Evolutionary conservation across 2,113 vertebrate genomes (phyloP).

Genomic region (Suncus etruscus): DNA sequence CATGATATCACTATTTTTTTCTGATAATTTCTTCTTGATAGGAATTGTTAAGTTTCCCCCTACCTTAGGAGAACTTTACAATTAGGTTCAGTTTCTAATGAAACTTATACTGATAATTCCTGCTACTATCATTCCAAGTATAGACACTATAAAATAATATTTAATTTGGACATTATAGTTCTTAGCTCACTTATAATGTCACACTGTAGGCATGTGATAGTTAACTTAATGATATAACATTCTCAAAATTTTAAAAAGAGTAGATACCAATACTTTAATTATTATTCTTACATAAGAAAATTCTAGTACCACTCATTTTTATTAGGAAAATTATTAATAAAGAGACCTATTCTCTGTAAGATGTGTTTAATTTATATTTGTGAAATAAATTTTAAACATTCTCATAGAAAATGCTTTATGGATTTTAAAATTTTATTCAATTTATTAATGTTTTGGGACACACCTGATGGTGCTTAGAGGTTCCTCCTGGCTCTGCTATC

Average conservation of each 20-base stretch:
- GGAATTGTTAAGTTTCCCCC: not conserved
- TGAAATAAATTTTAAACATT: constrained; percentile 48
- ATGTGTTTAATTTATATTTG: constrained; percentile 60
- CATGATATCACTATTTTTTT: constrained; percentile 6
- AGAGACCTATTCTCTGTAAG: not conserved
- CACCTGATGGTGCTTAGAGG: no score
- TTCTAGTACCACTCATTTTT: constrained; percentile 4
- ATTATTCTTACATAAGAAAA: constrained; percentile 45
- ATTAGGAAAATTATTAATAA: constrained; percentile 65
- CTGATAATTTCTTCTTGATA: not conserved
- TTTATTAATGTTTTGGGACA: no score
- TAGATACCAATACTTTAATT: not conserved
- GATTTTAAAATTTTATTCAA: no score
- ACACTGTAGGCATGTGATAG: constrained; percentile 63
- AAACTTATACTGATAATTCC: not conserved
- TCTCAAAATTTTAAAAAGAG: constrained; percentile 55
- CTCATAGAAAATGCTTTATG: not conserved
- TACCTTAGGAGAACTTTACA: no score
- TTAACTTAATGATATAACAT: constrained; percentile 49
- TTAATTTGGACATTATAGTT: constrained; percentile 14
- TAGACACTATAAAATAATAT: not conserved
- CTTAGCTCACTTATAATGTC: constrained; percentile 57
- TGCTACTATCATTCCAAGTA: not conserved
- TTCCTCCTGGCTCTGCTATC: no score
- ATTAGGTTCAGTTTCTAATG: not conserved